Percentiles rank a stretch among this genome's conserved stretches.
Conservation (phyloP, 2,797 vertebrate genomes). For the Ctenosaura bakeri region DNA sequence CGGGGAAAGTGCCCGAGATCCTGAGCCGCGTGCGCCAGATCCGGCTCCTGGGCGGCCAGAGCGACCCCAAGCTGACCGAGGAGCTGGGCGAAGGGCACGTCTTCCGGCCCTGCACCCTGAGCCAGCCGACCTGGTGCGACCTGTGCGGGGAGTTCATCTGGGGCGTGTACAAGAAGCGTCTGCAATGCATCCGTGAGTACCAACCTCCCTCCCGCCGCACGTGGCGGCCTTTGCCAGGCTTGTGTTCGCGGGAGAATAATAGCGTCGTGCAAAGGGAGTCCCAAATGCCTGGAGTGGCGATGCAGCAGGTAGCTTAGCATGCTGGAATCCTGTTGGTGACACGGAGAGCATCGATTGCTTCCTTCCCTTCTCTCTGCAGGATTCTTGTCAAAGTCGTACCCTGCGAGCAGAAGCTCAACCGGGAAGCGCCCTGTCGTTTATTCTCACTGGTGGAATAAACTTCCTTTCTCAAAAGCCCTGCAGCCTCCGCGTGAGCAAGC, state of each 20-base stretch:
- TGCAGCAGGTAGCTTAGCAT: no score
- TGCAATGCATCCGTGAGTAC: slow-evolving; percentile 93
- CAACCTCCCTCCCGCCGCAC: not conserved
- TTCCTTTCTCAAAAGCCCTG: not conserved
- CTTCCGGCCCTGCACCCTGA: slow-evolving; percentile 88
- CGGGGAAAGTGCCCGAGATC: slow-evolving; percentile 81
- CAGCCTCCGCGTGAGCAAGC: not conserved
- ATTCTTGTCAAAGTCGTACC: not conserved
- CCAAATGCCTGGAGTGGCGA: not conserved
- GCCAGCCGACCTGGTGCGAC: slow-evolving; percentile 96
- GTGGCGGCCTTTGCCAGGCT: not conserved
- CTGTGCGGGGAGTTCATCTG: slow-evolving; percentile 97
- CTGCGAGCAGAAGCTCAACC: not conserved
- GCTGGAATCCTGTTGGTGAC: not conserved
- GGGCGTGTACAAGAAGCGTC: slow-evolving; percentile 92
- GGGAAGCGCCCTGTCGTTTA: no score
- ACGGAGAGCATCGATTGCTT: no score
- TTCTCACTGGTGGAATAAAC: not conserved
- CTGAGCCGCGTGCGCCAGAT: slow-evolving; percentile 63
- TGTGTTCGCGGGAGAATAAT: not conserved
- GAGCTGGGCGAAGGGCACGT: slow-evolving; percentile 85
- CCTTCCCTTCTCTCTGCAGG: no score
- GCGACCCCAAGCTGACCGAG: slow-evolving; percentile 69
- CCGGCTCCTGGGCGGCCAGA: slow-evolving; percentile 45
- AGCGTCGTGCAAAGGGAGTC: not conserved